Evolutionary conservation across 2,113 vertebrate genomes (phyloP).

Genomic region (Mormyrus lacerda): DNA sequence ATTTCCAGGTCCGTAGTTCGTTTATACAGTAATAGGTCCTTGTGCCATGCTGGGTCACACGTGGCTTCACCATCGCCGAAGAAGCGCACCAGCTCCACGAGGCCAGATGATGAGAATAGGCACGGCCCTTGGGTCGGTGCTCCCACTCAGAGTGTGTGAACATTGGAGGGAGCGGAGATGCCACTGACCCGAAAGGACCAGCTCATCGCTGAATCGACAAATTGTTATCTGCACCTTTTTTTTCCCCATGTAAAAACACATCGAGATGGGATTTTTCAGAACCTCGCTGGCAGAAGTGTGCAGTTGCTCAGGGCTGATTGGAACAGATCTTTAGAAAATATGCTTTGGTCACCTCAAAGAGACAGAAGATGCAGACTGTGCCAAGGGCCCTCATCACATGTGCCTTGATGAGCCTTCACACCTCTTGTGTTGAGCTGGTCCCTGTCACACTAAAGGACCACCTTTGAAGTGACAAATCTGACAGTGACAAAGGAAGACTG

Average conservation of each 20-base stretch:
- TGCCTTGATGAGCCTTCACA: neutral
- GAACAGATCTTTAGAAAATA: neutral
- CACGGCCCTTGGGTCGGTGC: neutral
- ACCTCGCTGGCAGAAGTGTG: neutral
- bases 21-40: neutral
- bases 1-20: neutral
- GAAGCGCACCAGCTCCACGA: neutral
- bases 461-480: constrained; percentile 1
- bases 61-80: neutral
- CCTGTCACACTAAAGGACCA: neutral
- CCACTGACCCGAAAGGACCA: too few species aligned
- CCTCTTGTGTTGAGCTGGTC: neutral
- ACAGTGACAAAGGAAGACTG: neutral
- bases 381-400: neutral
- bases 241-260: neutral
- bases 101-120: constrained; percentile 11
- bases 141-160: neutral
- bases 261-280: neutral
- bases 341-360: neutral
- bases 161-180: neutral
- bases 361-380: neutral
- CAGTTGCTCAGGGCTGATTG: neutral
- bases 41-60: neutral
- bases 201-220: neutral
- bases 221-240: neutral